Percentiles rank a stretch among this genome's conserved stretches.
These are phyloP conservation scores for Listronotus bonariensis DNA, from an alignment of 1,140 invertebrate species.

Conservation along the genomic window DNA sequence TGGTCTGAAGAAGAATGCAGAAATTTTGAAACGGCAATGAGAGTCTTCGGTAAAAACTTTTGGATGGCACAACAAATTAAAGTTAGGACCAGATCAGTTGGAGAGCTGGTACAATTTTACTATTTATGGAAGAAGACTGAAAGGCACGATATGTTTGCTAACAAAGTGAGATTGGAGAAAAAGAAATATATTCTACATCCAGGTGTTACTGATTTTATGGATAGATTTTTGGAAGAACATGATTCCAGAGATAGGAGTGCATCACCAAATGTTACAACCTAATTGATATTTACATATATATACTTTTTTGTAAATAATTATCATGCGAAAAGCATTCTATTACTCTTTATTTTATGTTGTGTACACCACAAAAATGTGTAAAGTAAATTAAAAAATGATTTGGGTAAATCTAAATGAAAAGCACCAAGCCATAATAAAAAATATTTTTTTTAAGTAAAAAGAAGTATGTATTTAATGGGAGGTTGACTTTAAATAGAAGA, in stretches of 20 bases:
- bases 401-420: too few relatives aligned
- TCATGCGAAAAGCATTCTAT: too few relatives aligned
- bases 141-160: conserved; percentile 88
- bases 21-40: conserved; percentile 92
- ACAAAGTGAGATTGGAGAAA: conserved; percentile 79
- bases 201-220: conserved; percentile 81
- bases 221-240: conserved; percentile 52
- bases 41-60: conserved; percentile 94
- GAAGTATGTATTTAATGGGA: too few relatives aligned
- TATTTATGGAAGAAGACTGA: conserved; percentile 99
- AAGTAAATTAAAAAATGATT: too few relatives aligned
- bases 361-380: too few relatives aligned
- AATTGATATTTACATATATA: neutral
- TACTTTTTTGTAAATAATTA: too few relatives aligned
- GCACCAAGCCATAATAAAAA: too few relatives aligned
- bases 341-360: too few relatives aligned
- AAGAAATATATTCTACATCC: conserved; percentile 85
- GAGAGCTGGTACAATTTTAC: conserved; percentile 96
- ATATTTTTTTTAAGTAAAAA: too few relatives aligned
- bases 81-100: conserved; percentile 88
- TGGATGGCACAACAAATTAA: conserved; percentile 91
- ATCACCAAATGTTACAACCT: conserved; percentile 50
- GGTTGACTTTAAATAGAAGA: too few relatives aligned
- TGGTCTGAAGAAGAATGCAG: conserved; percentile 97
- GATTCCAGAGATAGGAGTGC: conserved; percentile 62